Percentiles rank a stretch among this genome's conserved stretches.
These are phyloP conservation scores for Papilio xuthus DNA, from an alignment of 1,140 invertebrate species.

Conservation along the genomic window DNA sequence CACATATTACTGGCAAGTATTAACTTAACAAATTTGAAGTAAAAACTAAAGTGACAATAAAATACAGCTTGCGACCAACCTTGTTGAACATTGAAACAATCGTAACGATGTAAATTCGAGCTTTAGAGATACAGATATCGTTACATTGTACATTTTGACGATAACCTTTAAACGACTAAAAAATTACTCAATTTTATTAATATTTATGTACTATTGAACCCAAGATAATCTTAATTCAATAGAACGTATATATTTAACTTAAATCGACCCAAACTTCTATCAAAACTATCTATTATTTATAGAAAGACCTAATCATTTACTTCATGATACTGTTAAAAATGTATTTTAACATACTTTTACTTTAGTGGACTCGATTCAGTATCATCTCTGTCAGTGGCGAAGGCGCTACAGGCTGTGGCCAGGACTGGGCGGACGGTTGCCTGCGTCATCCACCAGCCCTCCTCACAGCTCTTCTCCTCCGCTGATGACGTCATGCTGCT, in stretches of 20 bases:
- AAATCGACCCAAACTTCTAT: no score
- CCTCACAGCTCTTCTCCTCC: conserved; percentile 89
- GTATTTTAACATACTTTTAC: not conserved
- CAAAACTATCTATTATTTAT: no score
- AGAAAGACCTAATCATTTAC: no score
- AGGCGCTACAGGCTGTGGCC: conserved; percentile 86
- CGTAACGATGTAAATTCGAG: no score
- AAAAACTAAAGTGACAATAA: no score
- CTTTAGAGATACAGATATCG: not conserved
- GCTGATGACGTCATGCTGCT: conserved; percentile 86
- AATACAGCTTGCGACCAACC: no score
- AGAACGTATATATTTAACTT: no score
- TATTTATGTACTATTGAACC: not conserved
- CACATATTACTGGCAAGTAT: not conserved
- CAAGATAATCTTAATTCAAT: no score
- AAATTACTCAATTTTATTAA: not conserved
- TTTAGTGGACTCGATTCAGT: conserved; percentile 89
- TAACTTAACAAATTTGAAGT: not conserved
- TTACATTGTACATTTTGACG: not conserved
- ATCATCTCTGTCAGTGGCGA: conserved; percentile 87
- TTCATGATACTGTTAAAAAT: not conserved
- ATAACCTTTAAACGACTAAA: not conserved
- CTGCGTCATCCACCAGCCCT: conserved; percentile 95
- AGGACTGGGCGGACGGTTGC: conserved; percentile 89
- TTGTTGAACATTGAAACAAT: no score